phyloP scores from a whole-genome alignment of 2,888 invertebrate species.

The Lasioglossum morio region DNA sequence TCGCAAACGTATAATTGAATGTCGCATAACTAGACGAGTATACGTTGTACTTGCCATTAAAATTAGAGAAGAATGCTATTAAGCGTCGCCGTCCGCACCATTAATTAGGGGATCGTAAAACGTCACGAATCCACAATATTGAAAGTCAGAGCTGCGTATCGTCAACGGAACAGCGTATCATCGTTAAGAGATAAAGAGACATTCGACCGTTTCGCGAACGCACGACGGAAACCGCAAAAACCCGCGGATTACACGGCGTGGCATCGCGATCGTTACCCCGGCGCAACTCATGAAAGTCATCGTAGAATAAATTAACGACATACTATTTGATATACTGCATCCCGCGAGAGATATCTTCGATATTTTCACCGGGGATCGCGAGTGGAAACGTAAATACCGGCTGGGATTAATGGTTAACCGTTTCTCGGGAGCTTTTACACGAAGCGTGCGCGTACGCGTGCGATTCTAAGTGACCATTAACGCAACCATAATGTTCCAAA shows the following conservation, averaged over 20 bases:
- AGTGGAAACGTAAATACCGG: conserved; percentile 41
- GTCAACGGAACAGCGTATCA: neutral
- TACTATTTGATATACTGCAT: conserved; percentile 25
- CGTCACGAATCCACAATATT: conserved; percentile 5
- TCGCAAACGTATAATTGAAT: neutral
- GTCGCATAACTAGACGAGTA: neutral
- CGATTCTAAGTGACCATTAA: neutral
- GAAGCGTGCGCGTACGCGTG: neutral
- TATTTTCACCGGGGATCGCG: conserved; percentile 40
- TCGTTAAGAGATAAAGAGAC: neutral
- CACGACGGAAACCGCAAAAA: neutral
- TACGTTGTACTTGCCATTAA: neutral
- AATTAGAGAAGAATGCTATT: neutral
- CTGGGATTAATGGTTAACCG: conserved; percentile 38
- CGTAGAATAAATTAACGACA: conserved; percentile 44
- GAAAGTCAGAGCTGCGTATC: neutral
- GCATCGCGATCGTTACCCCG: conserved; percentile 13
- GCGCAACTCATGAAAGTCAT: conserved; percentile 35
- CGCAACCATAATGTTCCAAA: conserved; percentile 14
- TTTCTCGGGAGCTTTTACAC: conserved; percentile 12
- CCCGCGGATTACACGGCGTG: conserved; percentile 25
- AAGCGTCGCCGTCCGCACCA: neutral
- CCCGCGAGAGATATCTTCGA: conserved; percentile 26
- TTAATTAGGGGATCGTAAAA: conserved; percentile 9
- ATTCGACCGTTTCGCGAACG: neutral